phyloP scores from a whole-genome alignment of 35 echinoderm and acorn worm species.

The Ophioderma brevispina region DNA sequence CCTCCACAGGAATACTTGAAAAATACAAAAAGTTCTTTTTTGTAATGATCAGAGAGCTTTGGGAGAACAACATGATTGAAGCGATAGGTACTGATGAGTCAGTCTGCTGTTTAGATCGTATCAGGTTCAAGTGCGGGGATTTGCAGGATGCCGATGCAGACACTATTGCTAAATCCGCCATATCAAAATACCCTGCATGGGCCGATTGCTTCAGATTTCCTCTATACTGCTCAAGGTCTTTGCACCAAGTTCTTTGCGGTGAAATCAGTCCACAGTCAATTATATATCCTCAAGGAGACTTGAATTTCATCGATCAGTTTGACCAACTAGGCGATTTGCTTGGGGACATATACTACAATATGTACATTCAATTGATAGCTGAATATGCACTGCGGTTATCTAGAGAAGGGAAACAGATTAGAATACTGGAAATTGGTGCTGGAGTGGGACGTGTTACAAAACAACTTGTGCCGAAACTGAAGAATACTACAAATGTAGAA shows the following conservation, averaged over 20 bases:
- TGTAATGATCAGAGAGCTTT: constrained; percentile 14
- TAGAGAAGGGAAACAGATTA: neutral
- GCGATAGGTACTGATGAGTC: neutral
- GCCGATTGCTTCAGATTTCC: neutral
- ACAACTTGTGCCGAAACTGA: neutral
- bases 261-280: neutral
- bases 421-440: neutral
- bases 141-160: neutral
- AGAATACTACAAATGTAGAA: neutral
- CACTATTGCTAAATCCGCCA: neutral
- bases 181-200: neutral
- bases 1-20: neutral
- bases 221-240: neutral
- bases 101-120: neutral
- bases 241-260: neutral
- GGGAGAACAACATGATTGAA: neutral
- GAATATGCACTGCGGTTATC: neutral
- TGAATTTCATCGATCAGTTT: neutral
- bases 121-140: constrained; percentile 17
- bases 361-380: neutral
- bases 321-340: neutral
- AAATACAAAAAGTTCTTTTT: constrained; percentile 1
- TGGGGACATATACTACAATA: neutral
- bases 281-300: neutral
- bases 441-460: neutral